Conservation (phyloP, 2,888 invertebrate species). For the Diogma glabrata region DNA sequence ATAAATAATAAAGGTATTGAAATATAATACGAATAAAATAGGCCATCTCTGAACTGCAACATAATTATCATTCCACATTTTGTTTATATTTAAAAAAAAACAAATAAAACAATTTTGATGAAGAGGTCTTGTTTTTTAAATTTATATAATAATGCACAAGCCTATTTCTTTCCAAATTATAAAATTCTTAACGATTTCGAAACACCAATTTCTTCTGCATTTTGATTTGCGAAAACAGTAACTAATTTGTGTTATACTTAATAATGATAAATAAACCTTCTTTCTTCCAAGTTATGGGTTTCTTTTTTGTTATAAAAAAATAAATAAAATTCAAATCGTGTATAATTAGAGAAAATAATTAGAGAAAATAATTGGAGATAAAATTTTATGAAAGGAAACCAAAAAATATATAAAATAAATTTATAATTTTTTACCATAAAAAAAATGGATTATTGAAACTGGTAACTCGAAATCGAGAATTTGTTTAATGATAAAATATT, state of each 20-base stretch:
- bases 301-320: constrained; percentile 5
- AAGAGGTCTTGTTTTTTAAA: constrained; percentile 2
- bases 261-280: too few species aligned
- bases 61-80: constrained; percentile 2
- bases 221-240: too few species aligned
- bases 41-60: constrained; percentile 5
- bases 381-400: constrained; percentile 2
- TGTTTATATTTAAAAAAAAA: too few species aligned
- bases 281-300: background rate
- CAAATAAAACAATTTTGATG: constrained; percentile 7
- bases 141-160: background rate
- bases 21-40: constrained; percentile 12
- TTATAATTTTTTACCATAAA: constrained; percentile 6
- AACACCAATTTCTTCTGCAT: constrained; percentile 20
- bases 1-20: too few species aligned
- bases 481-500: constrained; percentile 4
- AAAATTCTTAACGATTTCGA: constrained; percentile 19
- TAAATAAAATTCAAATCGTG: constrained; percentile 4
- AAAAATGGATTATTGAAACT: constrained; percentile 18
- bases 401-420: background rate
- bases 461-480: constrained; percentile 23
- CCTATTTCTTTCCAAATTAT: background rate
- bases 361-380: background rate
- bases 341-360: constrained; percentile 4
- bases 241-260: too few species aligned